Evolutionary conservation across 2,888 invertebrate species (phyloP).

Genomic region (Melanostoma scalare): DNA sequence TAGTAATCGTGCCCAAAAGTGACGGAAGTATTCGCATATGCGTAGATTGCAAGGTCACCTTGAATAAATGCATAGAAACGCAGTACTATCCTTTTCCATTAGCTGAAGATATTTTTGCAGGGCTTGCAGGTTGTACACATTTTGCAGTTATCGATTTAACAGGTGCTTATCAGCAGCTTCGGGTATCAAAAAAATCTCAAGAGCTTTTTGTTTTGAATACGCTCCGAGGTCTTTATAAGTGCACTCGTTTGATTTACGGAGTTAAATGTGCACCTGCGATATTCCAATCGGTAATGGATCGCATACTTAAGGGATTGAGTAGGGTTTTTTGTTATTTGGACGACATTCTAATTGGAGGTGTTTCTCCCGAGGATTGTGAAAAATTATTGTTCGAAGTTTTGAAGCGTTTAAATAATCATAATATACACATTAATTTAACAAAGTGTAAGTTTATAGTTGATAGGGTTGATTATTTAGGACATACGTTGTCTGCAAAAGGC

Average conservation of each 20-base stretch:
- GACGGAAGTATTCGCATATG: too few relatives aligned
- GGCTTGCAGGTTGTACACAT: background rate
- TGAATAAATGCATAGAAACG: constrained; percentile 54
- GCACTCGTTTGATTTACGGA: background rate
- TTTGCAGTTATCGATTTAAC: background rate
- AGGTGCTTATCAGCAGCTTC: constrained; percentile 14
- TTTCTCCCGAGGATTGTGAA: background rate
- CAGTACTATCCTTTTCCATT: constrained; percentile 35
- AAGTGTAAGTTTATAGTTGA: background rate
- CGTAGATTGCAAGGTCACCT: constrained; percentile 61
- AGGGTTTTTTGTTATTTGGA: constrained; percentile 18
- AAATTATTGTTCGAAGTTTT: background rate
- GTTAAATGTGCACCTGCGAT: constrained; percentile 10
- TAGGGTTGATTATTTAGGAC: constrained; percentile 11
- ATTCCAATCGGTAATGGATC: constrained; percentile 16
- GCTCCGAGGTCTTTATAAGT: background rate
- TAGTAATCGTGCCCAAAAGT: constrained; percentile 63
- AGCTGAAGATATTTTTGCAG: constrained; percentile 20
- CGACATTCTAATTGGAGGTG: constrained; percentile 17
- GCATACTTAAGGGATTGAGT: constrained; percentile 10
- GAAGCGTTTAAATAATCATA: background rate
- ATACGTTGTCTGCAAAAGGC: constrained; percentile 10
- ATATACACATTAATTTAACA: constrained; percentile 2
- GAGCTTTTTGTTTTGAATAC: constrained; percentile 5
- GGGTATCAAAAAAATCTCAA: too few relatives aligned